phyloP scores from a whole-genome alignment of 2,113 vertebrate species.

The Equus przewalskii region DNA sequence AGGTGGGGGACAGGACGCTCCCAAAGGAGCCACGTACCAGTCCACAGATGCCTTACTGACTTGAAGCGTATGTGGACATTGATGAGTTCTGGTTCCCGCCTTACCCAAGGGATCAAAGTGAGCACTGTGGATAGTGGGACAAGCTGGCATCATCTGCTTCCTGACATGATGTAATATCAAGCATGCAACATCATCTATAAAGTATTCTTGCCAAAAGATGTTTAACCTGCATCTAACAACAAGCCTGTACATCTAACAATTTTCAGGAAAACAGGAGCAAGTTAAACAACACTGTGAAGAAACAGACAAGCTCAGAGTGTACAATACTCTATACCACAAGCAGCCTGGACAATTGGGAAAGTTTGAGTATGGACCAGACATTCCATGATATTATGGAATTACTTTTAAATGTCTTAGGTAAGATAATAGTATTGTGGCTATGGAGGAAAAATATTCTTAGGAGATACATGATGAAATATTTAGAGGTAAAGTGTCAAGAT shows the following conservation, averaged over 20 bases:
- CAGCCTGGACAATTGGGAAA: neutral
- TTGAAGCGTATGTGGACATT: neutral
- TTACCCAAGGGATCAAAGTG: neutral
- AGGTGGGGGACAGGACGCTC: neutral
- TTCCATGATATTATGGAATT: neutral
- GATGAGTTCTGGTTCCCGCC: neutral
- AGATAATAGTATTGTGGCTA: neutral
- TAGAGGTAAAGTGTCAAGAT: neutral
- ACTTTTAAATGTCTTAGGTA: slow-evolving; percentile 2
- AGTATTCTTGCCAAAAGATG: neutral
- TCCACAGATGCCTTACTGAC: neutral
- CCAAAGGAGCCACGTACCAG: neutral
- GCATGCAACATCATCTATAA: neutral
- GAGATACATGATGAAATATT: neutral
- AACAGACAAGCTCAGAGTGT: neutral
- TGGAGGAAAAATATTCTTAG: neutral
- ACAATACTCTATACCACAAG: neutral
- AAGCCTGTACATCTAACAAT: slow-evolving; percentile 18
- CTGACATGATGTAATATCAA: neutral
- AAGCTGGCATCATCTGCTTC: neutral
- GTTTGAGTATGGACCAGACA: neutral
- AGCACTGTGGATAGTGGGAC: neutral
- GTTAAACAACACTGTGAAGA: neutral
- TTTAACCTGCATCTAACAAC: neutral
- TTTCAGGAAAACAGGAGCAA: neutral